These are phyloP conservation scores for Hypena proboscidalis DNA, from an alignment of 2,888 invertebrate genomes.

Conservation along the genomic window DNA sequence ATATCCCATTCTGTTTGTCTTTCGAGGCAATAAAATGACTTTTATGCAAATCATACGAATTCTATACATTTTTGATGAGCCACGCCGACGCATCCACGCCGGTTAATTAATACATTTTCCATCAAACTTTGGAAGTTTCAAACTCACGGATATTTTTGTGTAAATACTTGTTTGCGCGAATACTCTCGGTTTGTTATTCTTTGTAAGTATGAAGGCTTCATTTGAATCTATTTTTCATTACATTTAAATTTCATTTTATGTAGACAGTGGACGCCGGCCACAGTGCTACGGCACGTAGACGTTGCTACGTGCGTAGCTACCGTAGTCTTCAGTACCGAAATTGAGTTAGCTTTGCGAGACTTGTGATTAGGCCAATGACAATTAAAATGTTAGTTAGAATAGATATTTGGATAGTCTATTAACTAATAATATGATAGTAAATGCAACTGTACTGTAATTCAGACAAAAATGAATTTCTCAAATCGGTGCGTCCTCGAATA, in stretches of 20 bases:
- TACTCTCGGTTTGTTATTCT: slow-evolving; percentile 15
- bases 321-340: no score
- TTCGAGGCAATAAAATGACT: slow-evolving; percentile 85
- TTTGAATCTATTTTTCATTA: slow-evolving; percentile 22
- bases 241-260: slow-evolving; percentile 8
- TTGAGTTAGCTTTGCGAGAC: no score
- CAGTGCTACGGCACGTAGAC: no score
- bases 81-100: slow-evolving; percentile 67
- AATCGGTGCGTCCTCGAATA: no score
- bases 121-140: slow-evolving; percentile 70
- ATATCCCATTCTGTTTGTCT: slow-evolving; percentile 85
- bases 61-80: slow-evolving; percentile 86
- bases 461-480: no score
- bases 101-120: slow-evolving; percentile 83
- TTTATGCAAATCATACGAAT: slow-evolving; percentile 85
- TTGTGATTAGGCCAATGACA: no score
- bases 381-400: no score
- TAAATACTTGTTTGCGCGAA: slow-evolving; percentile 39
- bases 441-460: no score
- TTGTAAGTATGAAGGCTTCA: slow-evolving; percentile 3
- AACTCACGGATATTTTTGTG: slow-evolving; percentile 57
- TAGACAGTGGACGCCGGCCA: no score
- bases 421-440: no score
- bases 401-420: no score
- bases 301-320: no score